Evolutionary conservation across 2,888 invertebrate genomes (phyloP).

Genomic region (Tuberolachnus salignus): DNA sequence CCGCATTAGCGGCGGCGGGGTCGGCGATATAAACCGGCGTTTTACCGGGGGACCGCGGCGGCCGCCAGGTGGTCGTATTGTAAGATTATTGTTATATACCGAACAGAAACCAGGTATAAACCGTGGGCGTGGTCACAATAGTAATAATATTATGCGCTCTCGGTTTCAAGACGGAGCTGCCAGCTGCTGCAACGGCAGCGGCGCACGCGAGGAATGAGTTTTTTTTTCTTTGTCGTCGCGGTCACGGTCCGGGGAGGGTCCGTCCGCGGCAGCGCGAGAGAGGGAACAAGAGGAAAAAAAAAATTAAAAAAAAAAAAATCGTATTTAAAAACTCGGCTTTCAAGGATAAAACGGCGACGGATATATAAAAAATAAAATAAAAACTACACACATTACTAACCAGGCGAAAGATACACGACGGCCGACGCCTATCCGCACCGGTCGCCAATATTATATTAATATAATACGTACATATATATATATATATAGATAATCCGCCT

Average conservation of each 20-base stretch:
- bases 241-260: no score
- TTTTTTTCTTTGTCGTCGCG: conserved; percentile 15
- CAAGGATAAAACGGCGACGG: conserved; percentile 18
- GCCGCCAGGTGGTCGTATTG: neutral
- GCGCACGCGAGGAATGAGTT: neutral
- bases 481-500: no score
- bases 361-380: neutral
- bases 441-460: no score
- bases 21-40: no score
- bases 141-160: neutral
- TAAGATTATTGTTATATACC: neutral
- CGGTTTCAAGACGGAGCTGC: conserved; percentile 22
- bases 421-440: neutral
- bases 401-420: neutral
- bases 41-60: no score
- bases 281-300: conserved; percentile 16
- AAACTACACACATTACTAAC: neutral
- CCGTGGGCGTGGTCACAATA: conserved; percentile 32
- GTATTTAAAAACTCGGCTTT: conserved; percentile 15
- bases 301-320: conserved; percentile 33
- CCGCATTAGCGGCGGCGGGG: no score
- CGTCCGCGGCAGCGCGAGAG: neutral
- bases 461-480: no score
- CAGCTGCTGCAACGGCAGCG: conserved; percentile 1
- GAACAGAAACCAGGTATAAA: conserved; percentile 32